Evolutionary conservation across 92 coral and sea anemone genomes (phyloP).

Genomic region (Muricea muricata): DNA sequence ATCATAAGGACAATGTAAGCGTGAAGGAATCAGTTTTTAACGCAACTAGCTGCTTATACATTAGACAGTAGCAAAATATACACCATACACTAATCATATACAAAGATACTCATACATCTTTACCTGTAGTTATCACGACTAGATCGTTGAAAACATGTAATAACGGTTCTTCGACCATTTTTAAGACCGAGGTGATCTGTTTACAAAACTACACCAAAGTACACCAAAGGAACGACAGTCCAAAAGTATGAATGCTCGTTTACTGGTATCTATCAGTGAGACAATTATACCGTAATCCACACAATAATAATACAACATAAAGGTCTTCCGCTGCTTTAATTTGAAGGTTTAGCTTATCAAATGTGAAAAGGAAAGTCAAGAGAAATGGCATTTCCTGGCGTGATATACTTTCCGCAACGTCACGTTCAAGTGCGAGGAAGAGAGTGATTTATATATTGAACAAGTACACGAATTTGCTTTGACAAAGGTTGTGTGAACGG

Average conservation of each 20-base stretch:
- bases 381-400: constrained; percentile 20
- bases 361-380: constrained; percentile 10
- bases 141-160: background rate
- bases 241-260: background rate
- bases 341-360: constrained; percentile 17
- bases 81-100: too few relatives aligned
- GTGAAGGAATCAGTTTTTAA: too few relatives aligned
- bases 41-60: too few relatives aligned
- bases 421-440: background rate
- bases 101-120: too few relatives aligned
- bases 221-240: too few relatives aligned
- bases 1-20: too few relatives aligned
- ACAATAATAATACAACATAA: background rate
- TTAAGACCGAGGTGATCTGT: background rate
- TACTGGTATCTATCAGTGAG: background rate
- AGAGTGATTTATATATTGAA: background rate
- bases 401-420: constrained; percentile 27
- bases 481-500: constrained; percentile 1
- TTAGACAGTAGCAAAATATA: too few relatives aligned
- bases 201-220: too few relatives aligned
- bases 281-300: background rate
- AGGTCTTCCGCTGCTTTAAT: background rate
- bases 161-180: background rate
- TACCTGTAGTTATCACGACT: background rate
- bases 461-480: background rate